Evolutionary conservation across 2,888 invertebrate species (phyloP).

Genomic region (Tuberolachnus salignus): DNA sequence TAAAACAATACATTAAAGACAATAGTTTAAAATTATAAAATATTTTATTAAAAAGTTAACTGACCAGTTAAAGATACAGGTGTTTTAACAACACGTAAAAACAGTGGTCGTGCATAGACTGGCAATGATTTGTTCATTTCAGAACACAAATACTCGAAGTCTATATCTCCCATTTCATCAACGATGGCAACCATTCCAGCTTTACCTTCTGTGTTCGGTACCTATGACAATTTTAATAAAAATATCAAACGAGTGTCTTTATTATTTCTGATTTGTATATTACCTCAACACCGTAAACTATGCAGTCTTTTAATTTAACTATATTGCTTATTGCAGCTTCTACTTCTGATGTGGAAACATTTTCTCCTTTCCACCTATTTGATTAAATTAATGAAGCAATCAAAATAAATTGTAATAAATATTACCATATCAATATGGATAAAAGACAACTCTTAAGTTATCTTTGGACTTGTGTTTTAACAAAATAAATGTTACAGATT

Average conservation of each 20-base stretch:
- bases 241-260: background rate
- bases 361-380: slow-evolving; percentile 69
- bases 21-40: background rate
- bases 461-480: too few relatives aligned
- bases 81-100: slow-evolving; percentile 63
- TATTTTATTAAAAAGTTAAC: slow-evolving; percentile 61
- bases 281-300: slow-evolving; percentile 71
- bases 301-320: slow-evolving; percentile 66
- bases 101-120: slow-evolving; percentile 68
- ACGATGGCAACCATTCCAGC: slow-evolving; percentile 71
- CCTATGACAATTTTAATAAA: slow-evolving; percentile 58
- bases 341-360: slow-evolving; percentile 71
- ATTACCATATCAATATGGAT: too few relatives aligned
- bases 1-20: background rate
- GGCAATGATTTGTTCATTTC: slow-evolving; percentile 63
- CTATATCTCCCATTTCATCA: slow-evolving; percentile 62
- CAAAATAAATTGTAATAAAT: too few relatives aligned
- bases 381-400: slow-evolving; percentile 12
- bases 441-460: background rate
- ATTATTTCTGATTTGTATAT: background rate
- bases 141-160: slow-evolving; percentile 61
- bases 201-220: slow-evolving; percentile 64
- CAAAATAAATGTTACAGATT: too few relatives aligned
- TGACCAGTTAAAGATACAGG: slow-evolving; percentile 68
- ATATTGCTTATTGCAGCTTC: slow-evolving; percentile 68